phyloP scores from a whole-genome alignment of 2,797 vertebrate genomes.

The Pteronotus mesoamericanus region DNA sequence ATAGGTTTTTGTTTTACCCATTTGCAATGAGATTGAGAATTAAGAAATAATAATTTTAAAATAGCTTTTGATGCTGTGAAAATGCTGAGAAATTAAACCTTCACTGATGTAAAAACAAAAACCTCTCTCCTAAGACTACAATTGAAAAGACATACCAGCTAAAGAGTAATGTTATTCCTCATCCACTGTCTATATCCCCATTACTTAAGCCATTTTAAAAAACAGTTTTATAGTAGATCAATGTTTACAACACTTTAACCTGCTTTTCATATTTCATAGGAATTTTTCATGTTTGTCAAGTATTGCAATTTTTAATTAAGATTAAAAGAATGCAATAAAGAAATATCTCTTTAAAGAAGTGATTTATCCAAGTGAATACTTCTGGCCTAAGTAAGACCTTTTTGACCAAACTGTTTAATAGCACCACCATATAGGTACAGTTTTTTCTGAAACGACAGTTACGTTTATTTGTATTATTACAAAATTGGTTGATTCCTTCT shows the following conservation, averaged over 20 bases:
- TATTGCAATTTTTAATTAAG: not conserved
- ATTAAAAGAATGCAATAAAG: slow-evolving; percentile 1
- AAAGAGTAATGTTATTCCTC: too few species aligned
- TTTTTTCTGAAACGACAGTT: slow-evolving; percentile 43
- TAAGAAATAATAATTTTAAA: slow-evolving; percentile 34
- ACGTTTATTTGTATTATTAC: slow-evolving; percentile 1
- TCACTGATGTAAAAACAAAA: not conserved
- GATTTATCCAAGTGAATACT: not conserved
- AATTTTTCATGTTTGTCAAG: not conserved
- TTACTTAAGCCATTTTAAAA: not conserved
- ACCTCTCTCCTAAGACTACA: not conserved
- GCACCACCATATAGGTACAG: not conserved
- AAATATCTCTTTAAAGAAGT: slow-evolving; percentile 13
- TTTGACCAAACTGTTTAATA: slow-evolving; percentile 43
- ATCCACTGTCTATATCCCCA: too few species aligned
- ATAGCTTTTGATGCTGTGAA: not conserved
- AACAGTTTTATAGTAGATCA: not conserved
- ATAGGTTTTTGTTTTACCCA: not conserved
- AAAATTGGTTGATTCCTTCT: slow-evolving; percentile 17
- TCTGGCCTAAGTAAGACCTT: slow-evolving; percentile 11
- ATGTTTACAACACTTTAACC: not conserved
- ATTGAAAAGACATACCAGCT: slow-evolving; percentile 6
- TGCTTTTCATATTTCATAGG: not conserved
- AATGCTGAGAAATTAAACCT: slow-evolving; percentile 27
- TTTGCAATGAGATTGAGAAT: slow-evolving; percentile 2